Evolutionary conservation across 2,113 vertebrate species (phyloP).

Genomic region (Pachypanchax playfairii): DNA sequence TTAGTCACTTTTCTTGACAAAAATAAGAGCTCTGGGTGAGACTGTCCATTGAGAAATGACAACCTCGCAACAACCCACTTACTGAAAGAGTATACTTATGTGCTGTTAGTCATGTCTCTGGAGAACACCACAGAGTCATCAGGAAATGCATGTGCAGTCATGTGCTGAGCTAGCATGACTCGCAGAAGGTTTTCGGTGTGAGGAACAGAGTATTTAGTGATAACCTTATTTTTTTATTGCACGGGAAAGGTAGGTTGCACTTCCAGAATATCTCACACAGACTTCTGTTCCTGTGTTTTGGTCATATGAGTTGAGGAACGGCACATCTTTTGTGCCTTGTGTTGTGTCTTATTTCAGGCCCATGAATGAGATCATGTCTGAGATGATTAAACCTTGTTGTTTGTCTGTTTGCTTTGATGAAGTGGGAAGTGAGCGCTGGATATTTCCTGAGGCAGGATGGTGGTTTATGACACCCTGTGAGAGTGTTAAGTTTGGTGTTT

Average conservation of each 20-base stretch:
- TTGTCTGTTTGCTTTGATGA: constrained; percentile 8
- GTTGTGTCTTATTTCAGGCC: not conserved
- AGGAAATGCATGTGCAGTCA: constrained; percentile 22
- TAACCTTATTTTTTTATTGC: constrained; percentile 6
- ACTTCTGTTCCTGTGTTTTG: constrained; percentile 15
- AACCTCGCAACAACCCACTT: constrained; percentile 53
- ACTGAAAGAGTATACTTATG: constrained; percentile 50
- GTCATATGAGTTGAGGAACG: constrained; percentile 7
- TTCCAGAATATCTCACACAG: constrained; percentile 2
- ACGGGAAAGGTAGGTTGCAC: not conserved
- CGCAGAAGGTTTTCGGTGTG: not conserved
- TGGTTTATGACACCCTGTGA: constrained; percentile 29
- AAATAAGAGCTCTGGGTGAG: constrained; percentile 38
- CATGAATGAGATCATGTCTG: constrained; percentile 17
- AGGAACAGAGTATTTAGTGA: not conserved
- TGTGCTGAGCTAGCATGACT: constrained; percentile 51
- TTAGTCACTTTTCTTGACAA: constrained; percentile 63
- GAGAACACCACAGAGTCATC: constrained; percentile 49
- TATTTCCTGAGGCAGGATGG: constrained; percentile 34
- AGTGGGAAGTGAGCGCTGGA: constrained; percentile 7
- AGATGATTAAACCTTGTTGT: not conserved
- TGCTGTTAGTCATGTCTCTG: constrained; percentile 61
- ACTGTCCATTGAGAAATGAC: constrained; percentile 53
- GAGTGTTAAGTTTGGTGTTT: constrained; percentile 15
- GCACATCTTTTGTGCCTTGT: constrained; percentile 5